These are phyloP conservation scores for Baronia brevicornis DNA, from an alignment of 2,888 invertebrate genomes.

Conservation along the genomic window DNA sequence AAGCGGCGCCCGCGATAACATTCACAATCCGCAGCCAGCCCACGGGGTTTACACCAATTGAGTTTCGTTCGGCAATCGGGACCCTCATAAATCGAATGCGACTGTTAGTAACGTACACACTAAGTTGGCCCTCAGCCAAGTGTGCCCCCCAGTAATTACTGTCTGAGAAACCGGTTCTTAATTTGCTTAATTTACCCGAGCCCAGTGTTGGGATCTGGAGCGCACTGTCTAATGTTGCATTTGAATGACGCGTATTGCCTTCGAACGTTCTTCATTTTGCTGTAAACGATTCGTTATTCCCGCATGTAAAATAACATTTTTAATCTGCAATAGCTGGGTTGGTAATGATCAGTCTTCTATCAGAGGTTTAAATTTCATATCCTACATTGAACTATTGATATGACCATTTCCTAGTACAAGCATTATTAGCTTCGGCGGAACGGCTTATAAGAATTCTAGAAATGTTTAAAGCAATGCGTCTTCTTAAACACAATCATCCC, in stretches of 20 bases:
- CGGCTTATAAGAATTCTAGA: no score
- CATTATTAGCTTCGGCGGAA: no score
- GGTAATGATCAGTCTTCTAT: no score
- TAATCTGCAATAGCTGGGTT: no score
- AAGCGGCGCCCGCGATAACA: slow-evolving; percentile 41
- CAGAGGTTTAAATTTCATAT: no score
- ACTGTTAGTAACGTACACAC: slow-evolving; percentile 28
- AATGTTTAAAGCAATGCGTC: no score
- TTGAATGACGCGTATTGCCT: slow-evolving; percentile 67
- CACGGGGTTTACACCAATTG: slow-evolving; percentile 42
- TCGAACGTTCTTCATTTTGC: slow-evolving; percentile 52
- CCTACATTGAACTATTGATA: no score
- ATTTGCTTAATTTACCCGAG: slow-evolving; percentile 70
- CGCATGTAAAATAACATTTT: slow-evolving; percentile 16
- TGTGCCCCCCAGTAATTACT: slow-evolving; percentile 64
- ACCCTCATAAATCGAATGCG: slow-evolving; percentile 38
- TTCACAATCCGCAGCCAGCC: slow-evolving; percentile 47
- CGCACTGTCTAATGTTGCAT: slow-evolving; percentile 65
- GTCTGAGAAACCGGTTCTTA: slow-evolving; percentile 64
- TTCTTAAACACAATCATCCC: no score
- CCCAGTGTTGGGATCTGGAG: slow-evolving; percentile 55
- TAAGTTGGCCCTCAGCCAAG: slow-evolving; percentile 59
- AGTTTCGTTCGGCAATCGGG: slow-evolving; percentile 44
- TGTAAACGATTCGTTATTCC: slow-evolving; percentile 35
- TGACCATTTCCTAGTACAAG: no score